These are phyloP conservation scores for Pocillopora damicornis DNA, from an alignment of 64 coral and sea anemone genomes.

Conservation along the genomic window DNA sequence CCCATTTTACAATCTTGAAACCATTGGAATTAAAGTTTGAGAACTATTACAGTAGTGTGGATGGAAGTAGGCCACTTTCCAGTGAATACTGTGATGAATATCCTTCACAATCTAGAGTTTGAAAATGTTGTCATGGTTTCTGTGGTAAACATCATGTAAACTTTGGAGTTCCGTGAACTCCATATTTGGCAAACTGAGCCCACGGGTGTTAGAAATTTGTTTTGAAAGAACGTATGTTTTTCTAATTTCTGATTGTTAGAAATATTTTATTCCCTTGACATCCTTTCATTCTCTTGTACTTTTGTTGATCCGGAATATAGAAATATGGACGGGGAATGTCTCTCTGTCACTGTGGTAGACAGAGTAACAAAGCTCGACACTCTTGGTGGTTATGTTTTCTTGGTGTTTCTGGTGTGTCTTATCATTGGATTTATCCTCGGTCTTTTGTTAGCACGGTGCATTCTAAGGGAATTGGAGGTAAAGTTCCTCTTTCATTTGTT, in stretches of 20 bases:
- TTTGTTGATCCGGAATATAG: slow-evolving; percentile 3
- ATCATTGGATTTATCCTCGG: slow-evolving; percentile 66
- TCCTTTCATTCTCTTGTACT: not conserved
- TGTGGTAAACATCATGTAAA: not conserved
- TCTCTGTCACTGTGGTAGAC: slow-evolving; percentile 72
- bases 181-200: slow-evolving; percentile 4
- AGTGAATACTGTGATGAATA: not conserved
- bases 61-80: not conserved
- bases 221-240: not conserved
- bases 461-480: slow-evolving; percentile 80
- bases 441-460: slow-evolving; percentile 63
- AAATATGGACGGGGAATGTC: slow-evolving; percentile 60
- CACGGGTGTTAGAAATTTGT: not conserved
- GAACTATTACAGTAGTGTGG: not conserved
- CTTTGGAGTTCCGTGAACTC: not conserved
- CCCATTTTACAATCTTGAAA: too few relatives aligned
- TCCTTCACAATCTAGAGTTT: not conserved
- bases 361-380: slow-evolving; percentile 63
- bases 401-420: slow-evolving; percentile 62
- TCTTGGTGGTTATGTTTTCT: slow-evolving; percentile 82
- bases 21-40: too few relatives aligned
- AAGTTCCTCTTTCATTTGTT: too few relatives aligned
- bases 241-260: not conserved
- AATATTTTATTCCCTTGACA: not conserved
- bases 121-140: not conserved